A percentile compares a stretch with the other conserved stretches of the same genome.
Evolutionary conservation across 2,113 vertebrate species (phyloP).

Genomic region (Sturnus vulgaris): DNA sequence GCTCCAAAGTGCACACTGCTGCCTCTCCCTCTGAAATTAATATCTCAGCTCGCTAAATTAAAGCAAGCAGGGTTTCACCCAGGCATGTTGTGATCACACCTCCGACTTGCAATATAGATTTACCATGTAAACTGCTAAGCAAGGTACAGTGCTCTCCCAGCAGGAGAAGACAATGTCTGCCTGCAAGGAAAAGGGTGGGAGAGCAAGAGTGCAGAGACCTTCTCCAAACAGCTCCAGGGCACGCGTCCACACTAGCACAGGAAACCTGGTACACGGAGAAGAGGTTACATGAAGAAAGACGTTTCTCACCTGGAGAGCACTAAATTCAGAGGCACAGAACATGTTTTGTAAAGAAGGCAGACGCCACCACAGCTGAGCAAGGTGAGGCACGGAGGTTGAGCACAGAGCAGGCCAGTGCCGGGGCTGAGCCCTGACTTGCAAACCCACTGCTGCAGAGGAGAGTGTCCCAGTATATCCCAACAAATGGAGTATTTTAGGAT

Average conservation of each 20-base stretch:
- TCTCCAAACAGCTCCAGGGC: background rate
- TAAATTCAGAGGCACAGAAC: background rate
- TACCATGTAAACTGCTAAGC: conserved; percentile 60
- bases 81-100: conserved; percentile 60
- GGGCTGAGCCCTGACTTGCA: background rate
- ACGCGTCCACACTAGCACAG: background rate
- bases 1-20: conserved; percentile 32
- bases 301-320: background rate
- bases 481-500: fast-evolving
- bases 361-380: background rate
- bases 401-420: background rate
- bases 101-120: conserved; percentile 57
- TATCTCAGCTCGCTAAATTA: conserved; percentile 64
- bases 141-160: conserved; percentile 48
- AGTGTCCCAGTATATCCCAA: background rate
- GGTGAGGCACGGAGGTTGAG: background rate
- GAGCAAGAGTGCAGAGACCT: background rate
- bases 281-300: background rate
- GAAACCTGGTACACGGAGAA: fast-evolving
- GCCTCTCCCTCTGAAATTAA: conserved; percentile 53
- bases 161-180: conserved; percentile 50
- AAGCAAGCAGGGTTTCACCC: conserved; percentile 58
- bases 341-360: background rate
- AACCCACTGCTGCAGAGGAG: background rate
- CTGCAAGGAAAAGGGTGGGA: background rate